Base-by-base conservation (phyloP, 2,113 vertebrate species). In the Hirundichthys speculiger region DNA sequence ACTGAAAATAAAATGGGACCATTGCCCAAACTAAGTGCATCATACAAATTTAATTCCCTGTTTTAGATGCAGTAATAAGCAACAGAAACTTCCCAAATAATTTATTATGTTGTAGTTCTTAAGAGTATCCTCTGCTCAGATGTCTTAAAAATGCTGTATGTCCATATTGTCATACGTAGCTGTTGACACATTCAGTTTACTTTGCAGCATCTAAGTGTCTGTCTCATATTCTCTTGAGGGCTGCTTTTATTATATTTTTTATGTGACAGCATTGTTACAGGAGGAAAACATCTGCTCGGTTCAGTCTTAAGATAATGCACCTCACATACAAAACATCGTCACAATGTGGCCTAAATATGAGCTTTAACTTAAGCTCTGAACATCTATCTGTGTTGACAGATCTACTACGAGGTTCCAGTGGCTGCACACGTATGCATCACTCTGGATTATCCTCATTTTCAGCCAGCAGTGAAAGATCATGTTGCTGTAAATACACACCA, bases 351-450 rank as follows among this genome's bases (percentile, higher is more conserved):
- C 6, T 19, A 64, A 60, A 77, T 16, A 60, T 18, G 34, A 66
- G 56, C 56, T 60, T 64, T 64, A 66, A 50, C 21, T 47, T 16
- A 45, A 53, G 47, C 20, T 18, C 38, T 21, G 58, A 54, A 79
- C 60, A 57, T 69, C 14, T 48, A 75, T 94, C 58, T 48, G 41
- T 62, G 74, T 62, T 70, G 63, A 87, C 79, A 83, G 77, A 84
- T 75, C 56, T 62, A 61, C 66, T 60, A 21, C 47, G 51, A 78
- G 60, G 63, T 43, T 77, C 50, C 77, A 64, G 64, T 46, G 68
- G 58, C 45, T 79, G 64, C 69, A 76, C 69, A 78, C 63, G 67
- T 63, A 73, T 40, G 52, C 61, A 65, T 88, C 84, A 66, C 43
- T 74, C 39, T 42, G 18, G 56, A 86, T 90, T 73, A 89, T 59